Conservation (phyloP, 2,113 vertebrate genomes). For the Pedionomus torquatus region DNA sequence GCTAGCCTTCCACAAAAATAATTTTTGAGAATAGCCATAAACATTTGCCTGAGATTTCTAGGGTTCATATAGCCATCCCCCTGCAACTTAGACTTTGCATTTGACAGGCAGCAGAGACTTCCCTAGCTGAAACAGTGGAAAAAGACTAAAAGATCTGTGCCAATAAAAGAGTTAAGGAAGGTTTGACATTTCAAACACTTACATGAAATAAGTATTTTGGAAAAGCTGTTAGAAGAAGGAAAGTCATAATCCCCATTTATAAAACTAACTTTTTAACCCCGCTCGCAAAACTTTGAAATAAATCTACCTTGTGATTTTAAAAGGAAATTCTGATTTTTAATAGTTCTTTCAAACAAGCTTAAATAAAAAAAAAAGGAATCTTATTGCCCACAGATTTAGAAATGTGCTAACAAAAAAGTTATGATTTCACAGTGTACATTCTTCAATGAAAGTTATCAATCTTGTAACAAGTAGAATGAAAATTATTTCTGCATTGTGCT, state of each 20-base stretch:
- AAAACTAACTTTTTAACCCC: not conserved
- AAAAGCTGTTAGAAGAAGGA: not conserved
- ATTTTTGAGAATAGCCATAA: not conserved
- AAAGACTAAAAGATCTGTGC: not conserved
- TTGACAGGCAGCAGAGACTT: not conserved
- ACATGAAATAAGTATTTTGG: not conserved
- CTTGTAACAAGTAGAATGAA: slow-evolving; percentile 38
- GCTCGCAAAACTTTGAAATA: not conserved
- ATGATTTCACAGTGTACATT: slow-evolving; percentile 66
- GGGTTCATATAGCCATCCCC: not conserved
- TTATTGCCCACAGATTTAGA: slow-evolving; percentile 62
- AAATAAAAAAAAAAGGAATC: slow-evolving; percentile 26
- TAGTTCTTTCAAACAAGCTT: slow-evolving; percentile 50
- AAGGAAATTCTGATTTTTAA: slow-evolving; percentile 61
- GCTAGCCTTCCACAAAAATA: not conserved
- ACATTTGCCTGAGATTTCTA: not conserved
- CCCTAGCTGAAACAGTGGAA: not conserved
- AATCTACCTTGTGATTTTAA: slow-evolving; percentile 13
- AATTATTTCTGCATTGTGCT: slow-evolving; percentile 28
- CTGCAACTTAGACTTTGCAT: not conserved
- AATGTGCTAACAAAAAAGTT: slow-evolving; percentile 42
- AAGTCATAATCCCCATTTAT: not conserved
- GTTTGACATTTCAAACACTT: not conserved
- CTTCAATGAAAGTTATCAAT: slow-evolving; percentile 33
- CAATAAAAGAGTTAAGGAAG: not conserved